Base-by-base conservation (phyloP, 2,797 vertebrate species). In the Crocidura indochinensis region DNA sequence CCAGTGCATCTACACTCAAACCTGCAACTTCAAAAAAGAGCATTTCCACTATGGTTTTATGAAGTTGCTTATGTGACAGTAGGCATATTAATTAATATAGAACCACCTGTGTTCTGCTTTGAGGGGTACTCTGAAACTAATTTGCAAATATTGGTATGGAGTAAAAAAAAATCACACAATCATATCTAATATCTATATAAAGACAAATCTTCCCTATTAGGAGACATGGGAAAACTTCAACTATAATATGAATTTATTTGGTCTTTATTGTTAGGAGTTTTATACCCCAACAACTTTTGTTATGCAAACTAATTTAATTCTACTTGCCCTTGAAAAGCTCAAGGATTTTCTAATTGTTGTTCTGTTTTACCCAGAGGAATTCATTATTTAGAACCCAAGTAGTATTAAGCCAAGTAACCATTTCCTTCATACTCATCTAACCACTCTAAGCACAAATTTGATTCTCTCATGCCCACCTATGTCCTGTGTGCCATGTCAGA, bases 11-110 rank as follows among this genome's bases (percentile, higher is more conserved):
- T 64, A 49, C 14, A n/a, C 67, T 44, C 47, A 95, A 88, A 77
- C 76, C 75, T 31, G 8, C 29, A 77, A 44, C 1, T 79, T 87
- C 90, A 87, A 75, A 77, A 84, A 89, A 89, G 80, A 75, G 92
- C 47, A 31, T 85, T 93, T 87, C 79, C 62, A 79, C 56, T 49
- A 93, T 9, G 64, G 78, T 87, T 91, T 76, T 73, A 56, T 10
- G 69, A 88, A 92, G 79, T 51, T 77, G 68, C 73, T 68, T 77
- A 10, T 60, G 31, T 80, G 26, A 72, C 84, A 79, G n/a, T 72
- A 93, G 83, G 51, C 85, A 91, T 46, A 94, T 91, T 85, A 94
- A 94, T 88, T 79, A 92, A 69, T 64, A 51, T 0, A 82, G 53
- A 56, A 51, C 49, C 69, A 79, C 38, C 71, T 87, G 68, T 11